These are phyloP conservation scores for Steatornis caripensis DNA, from an alignment of 2,113 vertebrate species.

Conservation along the genomic window DNA sequence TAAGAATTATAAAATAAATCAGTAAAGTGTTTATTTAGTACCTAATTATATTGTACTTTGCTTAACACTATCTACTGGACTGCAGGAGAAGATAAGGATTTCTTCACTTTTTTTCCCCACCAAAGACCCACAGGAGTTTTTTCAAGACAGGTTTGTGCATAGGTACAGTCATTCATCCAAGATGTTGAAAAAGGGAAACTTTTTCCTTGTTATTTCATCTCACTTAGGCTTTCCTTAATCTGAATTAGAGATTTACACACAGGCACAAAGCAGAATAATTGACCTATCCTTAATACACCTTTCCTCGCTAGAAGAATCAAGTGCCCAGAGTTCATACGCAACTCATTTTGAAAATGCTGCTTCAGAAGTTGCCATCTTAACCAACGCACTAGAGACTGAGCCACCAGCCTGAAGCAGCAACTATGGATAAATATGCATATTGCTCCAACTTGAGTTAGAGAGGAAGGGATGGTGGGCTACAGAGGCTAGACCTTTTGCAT, in stretches of 20 bases:
- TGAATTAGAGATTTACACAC: background rate
- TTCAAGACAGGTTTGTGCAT: background rate
- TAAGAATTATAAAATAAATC: constrained; percentile 43
- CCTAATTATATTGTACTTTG: constrained; percentile 12
- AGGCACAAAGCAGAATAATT: background rate
- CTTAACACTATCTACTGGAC: background rate
- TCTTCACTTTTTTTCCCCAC: background rate
- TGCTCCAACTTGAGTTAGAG: background rate
- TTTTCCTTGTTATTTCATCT: background rate
- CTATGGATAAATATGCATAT: background rate
- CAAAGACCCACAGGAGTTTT: background rate
- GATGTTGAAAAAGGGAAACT: background rate
- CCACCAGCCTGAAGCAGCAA: background rate
- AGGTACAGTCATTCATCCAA: background rate
- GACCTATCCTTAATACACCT: background rate
- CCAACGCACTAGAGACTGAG: background rate
- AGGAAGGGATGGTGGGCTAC: background rate
- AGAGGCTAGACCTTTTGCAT: background rate
- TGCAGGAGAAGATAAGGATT: background rate
- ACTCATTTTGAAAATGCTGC: background rate
- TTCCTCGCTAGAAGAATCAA: background rate
- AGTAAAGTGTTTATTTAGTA: constrained; percentile 19
- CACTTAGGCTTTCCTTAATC: background rate
- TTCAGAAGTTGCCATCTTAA: background rate
- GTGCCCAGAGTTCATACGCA: background rate